Base-by-base conservation (phyloP, 2,113 vertebrate species). In the Lepus europaeus region DNA sequence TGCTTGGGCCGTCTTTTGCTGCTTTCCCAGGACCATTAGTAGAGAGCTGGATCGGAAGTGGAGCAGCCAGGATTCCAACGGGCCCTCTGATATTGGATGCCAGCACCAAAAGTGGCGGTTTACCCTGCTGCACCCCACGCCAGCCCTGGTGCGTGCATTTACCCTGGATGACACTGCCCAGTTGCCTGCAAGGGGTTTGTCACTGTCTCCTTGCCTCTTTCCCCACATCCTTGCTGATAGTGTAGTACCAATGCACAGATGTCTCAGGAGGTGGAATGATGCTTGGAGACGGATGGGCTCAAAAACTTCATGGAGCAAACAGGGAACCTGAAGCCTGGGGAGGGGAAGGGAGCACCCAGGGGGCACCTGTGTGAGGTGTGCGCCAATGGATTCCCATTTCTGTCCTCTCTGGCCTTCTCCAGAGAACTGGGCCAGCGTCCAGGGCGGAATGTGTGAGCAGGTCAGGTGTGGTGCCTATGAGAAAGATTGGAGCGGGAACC, bases 391-490 rank as follows among this genome's bases (percentile, higher is more conserved):
- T 33, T 27, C 17, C 36, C 82, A 66, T 29, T 61, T 90, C 69
- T 70, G 80, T 25, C 53, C 56, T 56, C 31, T 69, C 66, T 76
- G 84, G 16, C 22, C 27, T 63, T 56, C 87, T 59, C 36, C 36
- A 31, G 63, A 29, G 56, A 68, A 29, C 16, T 3, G 17, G 56
- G 66, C 31, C 31, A 13, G 27, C 45, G 70, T 59, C 25, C 45
- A 9, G 19, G 51, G 33, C 6, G 27, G 59, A 13, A 59, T 6
- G 20, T 6, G 17, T 68, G 29, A 51, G 13, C 19, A 13, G 64
- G 11, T 11, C 0, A 0, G 53, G 66, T 19, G 27, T 33, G 89
- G 51, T 29, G 39, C 53, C 1, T 0, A 9, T 61, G 10, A 16
- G 4, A 63, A 4, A 31, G 73, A 53, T 19, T 59, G 8, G 0